These are phyloP conservation scores for Heliconius melpomene DNA, from an alignment of 1,140 invertebrate species.

Conservation along the genomic window DNA sequence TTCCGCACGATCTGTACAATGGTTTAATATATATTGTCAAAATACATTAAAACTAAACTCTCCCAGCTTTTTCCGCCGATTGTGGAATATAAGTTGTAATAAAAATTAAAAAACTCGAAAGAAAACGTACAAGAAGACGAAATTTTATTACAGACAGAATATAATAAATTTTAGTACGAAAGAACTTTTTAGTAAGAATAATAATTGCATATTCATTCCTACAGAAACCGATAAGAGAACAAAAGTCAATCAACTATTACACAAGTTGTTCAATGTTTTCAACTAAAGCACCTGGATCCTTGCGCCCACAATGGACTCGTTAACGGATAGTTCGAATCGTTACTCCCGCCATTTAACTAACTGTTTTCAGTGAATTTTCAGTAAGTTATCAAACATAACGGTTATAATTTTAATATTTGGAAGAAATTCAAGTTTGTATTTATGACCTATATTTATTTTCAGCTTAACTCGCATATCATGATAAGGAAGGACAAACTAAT, in stretches of 20 bases:
- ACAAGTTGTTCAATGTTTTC: background rate
- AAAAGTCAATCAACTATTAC: conserved; percentile 4
- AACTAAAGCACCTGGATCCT: background rate
- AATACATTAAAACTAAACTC: too few species aligned
- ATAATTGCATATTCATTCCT: background rate
- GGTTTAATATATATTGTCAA: too few species aligned
- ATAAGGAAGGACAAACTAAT: too few species aligned
- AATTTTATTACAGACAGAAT: background rate
- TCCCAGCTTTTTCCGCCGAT: too few species aligned
- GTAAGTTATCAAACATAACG: background rate
- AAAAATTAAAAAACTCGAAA: background rate
- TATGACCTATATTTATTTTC: too few species aligned
- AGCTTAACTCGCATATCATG: too few species aligned
- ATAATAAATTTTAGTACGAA: background rate
- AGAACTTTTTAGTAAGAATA: background rate
- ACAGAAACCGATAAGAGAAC: background rate
- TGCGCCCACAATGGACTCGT: background rate
- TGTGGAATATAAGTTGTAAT: too few species aligned
- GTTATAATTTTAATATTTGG: background rate
- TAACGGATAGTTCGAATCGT: background rate
- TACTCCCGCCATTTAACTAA: background rate
- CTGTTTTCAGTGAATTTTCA: background rate
- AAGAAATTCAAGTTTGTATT: too few species aligned
- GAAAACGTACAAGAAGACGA: background rate
- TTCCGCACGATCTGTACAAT: too few species aligned